These are phyloP conservation scores for Hemaris fuciformis DNA, from an alignment of 2,888 invertebrate genomes.

Conservation along the genomic window DNA sequence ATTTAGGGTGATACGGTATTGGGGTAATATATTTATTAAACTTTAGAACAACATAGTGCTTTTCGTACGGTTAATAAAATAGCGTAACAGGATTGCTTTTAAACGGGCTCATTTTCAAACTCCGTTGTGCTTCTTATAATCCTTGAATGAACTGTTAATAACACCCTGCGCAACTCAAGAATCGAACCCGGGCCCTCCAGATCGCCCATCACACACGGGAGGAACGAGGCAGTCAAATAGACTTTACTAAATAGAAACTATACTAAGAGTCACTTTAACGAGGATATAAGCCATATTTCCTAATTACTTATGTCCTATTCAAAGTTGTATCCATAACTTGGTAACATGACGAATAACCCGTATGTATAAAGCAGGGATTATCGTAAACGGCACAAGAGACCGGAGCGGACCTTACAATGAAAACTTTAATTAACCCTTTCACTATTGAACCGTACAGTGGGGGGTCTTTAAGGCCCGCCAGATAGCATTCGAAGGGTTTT, in stretches of 20 bases:
- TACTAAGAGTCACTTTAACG: background rate
- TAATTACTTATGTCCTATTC: background rate
- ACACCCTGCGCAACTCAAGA: background rate
- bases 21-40: no score
- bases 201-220: no score
- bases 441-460: slow-evolving; percentile 28
- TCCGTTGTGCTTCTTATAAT: no score
- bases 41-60: no score
- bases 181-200: no score
- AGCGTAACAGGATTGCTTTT: no score
- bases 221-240: no score
- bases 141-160: background rate
- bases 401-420: slow-evolving; percentile 25
- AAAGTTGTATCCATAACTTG: background rate
- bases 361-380: background rate
- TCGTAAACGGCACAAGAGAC: background rate
- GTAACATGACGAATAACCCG: background rate
- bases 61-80: no score
- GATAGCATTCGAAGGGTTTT: slow-evolving; percentile 51
- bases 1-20: background rate
- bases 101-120: no score
- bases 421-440: slow-evolving; percentile 29
- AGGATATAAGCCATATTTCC: no score
- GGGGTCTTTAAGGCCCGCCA: slow-evolving; percentile 35
- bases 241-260: no score